These are phyloP conservation scores for Cyprinodon variegatus DNA, from an alignment of 2,113 vertebrate species.

Conservation along the genomic window DNA sequence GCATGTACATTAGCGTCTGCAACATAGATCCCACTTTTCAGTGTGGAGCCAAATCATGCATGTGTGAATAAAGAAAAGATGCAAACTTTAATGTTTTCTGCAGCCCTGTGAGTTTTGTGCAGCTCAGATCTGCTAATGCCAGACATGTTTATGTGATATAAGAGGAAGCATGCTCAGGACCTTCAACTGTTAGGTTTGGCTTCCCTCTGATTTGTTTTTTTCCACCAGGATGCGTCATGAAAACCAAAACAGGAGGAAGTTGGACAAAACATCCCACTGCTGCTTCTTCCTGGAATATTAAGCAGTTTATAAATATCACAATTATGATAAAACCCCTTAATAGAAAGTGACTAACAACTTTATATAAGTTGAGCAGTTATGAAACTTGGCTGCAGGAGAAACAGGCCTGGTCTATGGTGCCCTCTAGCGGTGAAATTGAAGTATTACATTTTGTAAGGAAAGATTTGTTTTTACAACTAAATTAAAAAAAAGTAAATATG, in stretches of 20 bases:
- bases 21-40: background rate
- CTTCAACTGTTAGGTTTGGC: background rate
- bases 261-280: background rate
- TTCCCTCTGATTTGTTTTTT: slow-evolving; percentile 1
- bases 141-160: background rate
- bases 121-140: background rate
- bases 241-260: background rate
- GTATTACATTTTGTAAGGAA: background rate
- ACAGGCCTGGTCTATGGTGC: slow-evolving; percentile 18
- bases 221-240: background rate
- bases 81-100: background rate
- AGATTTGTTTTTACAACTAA: background rate
- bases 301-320: background rate
- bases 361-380: slow-evolving; percentile 56
- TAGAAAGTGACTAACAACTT: slow-evolving; percentile 55
- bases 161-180: slow-evolving; percentile 9
- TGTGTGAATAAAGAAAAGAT: background rate
- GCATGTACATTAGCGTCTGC: background rate
- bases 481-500: background rate
- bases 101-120: background rate
- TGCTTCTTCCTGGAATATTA: background rate
- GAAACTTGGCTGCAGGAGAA: slow-evolving; percentile 30
- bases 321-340: slow-evolving; percentile 13
- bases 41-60: background rate
- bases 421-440: slow-evolving; percentile 48